Evolutionary conservation across 1,140 invertebrate genomes (phyloP).

Genomic region (Caenorhabditis tropicalis): DNA sequence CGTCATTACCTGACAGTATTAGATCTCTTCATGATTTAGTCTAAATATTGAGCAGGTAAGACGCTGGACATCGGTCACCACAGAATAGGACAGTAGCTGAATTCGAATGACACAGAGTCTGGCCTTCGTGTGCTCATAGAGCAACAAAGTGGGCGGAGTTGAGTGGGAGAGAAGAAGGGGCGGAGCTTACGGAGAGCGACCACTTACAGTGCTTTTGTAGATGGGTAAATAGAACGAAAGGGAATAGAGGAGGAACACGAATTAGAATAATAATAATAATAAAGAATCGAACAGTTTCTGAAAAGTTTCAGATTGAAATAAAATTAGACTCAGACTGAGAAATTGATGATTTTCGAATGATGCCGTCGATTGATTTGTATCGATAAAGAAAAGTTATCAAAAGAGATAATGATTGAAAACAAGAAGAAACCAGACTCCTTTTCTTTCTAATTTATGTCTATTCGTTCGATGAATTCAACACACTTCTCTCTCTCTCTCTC

Average conservation of each 20-base stretch:
- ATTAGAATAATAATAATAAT: neutral
- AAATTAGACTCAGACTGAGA: too few species aligned
- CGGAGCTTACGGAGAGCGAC: neutral
- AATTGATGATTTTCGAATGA: too few species aligned
- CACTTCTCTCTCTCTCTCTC: too few species aligned
- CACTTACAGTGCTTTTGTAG: conserved; percentile 43
- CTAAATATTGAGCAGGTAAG: conserved; percentile 44
- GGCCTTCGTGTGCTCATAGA: conserved; percentile 16
- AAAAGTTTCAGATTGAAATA: too few species aligned
- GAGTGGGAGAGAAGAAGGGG: neutral
- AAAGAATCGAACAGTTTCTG: too few species aligned
- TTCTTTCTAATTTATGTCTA: too few species aligned
- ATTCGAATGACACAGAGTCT: neutral
- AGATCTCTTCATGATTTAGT: neutral
- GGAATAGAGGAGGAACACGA: neutral
- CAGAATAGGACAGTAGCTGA: conserved; percentile 34
- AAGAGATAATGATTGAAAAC: too few species aligned
- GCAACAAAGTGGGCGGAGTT: conserved; percentile 1
- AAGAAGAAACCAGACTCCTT: neutral
- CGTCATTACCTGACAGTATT: conserved; percentile 44
- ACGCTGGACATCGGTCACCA: conserved; percentile 34
- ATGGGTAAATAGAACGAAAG: conserved; percentile 1
- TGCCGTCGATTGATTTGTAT: too few species aligned
- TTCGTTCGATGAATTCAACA: too few species aligned
- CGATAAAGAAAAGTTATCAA: too few species aligned